These are phyloP conservation scores for Caenorhabditis sp. DNA, from an alignment of 2,888 invertebrate genomes.

Conservation along the genomic window DNA sequence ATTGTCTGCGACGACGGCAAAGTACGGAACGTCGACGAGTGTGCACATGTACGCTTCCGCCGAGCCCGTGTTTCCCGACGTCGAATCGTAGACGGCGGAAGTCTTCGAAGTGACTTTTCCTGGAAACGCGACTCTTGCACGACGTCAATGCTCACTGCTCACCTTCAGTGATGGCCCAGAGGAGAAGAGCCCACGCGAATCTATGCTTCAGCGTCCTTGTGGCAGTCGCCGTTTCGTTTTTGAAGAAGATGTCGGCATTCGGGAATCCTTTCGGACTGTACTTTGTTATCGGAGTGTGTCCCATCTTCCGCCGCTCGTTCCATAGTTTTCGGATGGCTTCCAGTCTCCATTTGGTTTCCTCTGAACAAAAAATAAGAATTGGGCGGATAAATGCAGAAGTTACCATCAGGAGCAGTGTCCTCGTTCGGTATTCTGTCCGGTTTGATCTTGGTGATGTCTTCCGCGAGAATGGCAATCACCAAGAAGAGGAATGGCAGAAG, in stretches of 20 bases:
- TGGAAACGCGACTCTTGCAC: slow-evolving; percentile 8
- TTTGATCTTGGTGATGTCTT: slow-evolving; percentile 42
- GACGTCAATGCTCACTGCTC: neutral
- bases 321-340: slow-evolving; percentile 67
- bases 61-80: slow-evolving; percentile 75
- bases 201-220: slow-evolving; percentile 73
- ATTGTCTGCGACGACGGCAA: slow-evolving; percentile 72
- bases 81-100: slow-evolving; percentile 73
- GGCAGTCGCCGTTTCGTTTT: slow-evolving; percentile 69
- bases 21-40: slow-evolving; percentile 67
- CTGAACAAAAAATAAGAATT: slow-evolving; percentile 35
- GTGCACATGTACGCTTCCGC: slow-evolving; percentile 74
- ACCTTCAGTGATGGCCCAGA: slow-evolving; percentile 75
- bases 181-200: slow-evolving; percentile 72
- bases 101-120: slow-evolving; percentile 57
- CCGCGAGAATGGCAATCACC: neutral
- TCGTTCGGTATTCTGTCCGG: slow-evolving; percentile 38
- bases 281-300: slow-evolving; percentile 67
- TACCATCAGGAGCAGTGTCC: slow-evolving; percentile 18
- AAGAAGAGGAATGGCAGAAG: slow-evolving; percentile 7
- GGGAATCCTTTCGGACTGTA: slow-evolving; percentile 63
- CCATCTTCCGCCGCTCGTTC: slow-evolving; percentile 68
- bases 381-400: neutral
- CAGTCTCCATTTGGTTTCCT: slow-evolving; percentile 63
- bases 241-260: slow-evolving; percentile 67